phyloP scores from a whole-genome alignment of 1,140 invertebrate genomes.

The Aphelinus certus region DNA sequence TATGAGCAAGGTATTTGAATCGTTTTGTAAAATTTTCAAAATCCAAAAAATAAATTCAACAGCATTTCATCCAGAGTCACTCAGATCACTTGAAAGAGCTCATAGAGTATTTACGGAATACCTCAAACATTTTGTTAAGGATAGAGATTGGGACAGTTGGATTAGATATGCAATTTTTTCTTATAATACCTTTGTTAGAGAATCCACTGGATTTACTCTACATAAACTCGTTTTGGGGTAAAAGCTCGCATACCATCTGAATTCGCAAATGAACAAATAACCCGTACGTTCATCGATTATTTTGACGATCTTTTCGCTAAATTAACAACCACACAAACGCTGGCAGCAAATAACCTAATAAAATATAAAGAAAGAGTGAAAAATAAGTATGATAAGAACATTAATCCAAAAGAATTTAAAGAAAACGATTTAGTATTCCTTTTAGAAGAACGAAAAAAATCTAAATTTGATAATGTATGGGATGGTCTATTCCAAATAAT shows the following conservation, averaged over 20 bases:
- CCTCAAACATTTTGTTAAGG: conserved; percentile 20
- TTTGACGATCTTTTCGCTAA: background rate
- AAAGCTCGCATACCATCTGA: background rate
- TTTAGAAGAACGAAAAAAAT: no score
- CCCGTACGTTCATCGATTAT: background rate
- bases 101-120: conserved; percentile 30
- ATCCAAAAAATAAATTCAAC: conserved; percentile 31
- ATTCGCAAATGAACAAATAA: background rate
- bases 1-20: conserved; percentile 43
- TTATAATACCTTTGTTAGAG: conserved; percentile 7
- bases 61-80: conserved; percentile 34
- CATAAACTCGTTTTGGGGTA: no score
- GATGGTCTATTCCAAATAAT: background rate
- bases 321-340: background rate
- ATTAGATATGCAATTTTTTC: conserved; percentile 38
- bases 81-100: conserved; percentile 27
- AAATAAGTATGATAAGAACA: background rate
- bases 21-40: conserved; percentile 44
- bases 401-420: no score
- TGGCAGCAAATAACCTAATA: background rate
- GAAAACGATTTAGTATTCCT: no score
- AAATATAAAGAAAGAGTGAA: background rate
- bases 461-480: background rate
- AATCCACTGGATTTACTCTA: conserved; percentile 4
- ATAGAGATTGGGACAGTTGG: conserved; percentile 54